These are phyloP conservation scores for Meandrusa payeni DNA, from an alignment of 2,888 invertebrate species.

Conservation along the genomic window DNA sequence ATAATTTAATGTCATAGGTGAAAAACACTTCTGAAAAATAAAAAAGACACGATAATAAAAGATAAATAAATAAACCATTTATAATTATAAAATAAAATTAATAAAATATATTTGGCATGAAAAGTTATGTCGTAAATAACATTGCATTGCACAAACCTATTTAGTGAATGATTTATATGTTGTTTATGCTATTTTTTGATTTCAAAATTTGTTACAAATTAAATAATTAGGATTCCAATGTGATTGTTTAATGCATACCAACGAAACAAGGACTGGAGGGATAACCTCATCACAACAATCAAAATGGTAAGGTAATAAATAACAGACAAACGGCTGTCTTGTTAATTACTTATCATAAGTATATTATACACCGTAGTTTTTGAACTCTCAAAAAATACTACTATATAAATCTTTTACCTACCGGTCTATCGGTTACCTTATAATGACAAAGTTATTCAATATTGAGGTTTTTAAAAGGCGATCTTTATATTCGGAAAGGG, in stretches of 20 bases:
- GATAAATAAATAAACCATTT: not conserved
- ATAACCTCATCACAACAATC: slow-evolving; percentile 50
- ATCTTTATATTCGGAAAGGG: too few species aligned
- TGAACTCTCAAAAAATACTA: too few species aligned
- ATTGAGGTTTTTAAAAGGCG: too few species aligned
- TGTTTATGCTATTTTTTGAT: not conserved
- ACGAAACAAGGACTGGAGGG: slow-evolving; percentile 48
- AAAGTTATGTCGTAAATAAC: slow-evolving; percentile 14
- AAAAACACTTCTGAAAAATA: too few species aligned
- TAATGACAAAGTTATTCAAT: too few species aligned
- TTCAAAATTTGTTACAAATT: slow-evolving; percentile 2
- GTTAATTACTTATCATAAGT: too few species aligned
- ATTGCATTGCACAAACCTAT: slow-evolving; percentile 9
- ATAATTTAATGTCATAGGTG: too few species aligned
- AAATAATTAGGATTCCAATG: slow-evolving; percentile 20
- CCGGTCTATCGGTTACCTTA: too few species aligned
- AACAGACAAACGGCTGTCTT: slow-evolving; percentile 26
- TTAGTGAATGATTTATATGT: slow-evolving; percentile 2
- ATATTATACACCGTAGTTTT: too few species aligned
- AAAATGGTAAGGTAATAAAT: slow-evolving; percentile 50
- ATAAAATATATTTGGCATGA: slow-evolving; percentile 12
- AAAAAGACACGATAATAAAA: too few species aligned
- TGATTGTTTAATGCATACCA: slow-evolving; percentile 46
- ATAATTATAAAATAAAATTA: too few species aligned
- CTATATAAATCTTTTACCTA: too few species aligned